Evolutionary conservation across 2,797 vertebrate genomes (phyloP).

Genomic region (Trichosurus vulpecula): DNA sequence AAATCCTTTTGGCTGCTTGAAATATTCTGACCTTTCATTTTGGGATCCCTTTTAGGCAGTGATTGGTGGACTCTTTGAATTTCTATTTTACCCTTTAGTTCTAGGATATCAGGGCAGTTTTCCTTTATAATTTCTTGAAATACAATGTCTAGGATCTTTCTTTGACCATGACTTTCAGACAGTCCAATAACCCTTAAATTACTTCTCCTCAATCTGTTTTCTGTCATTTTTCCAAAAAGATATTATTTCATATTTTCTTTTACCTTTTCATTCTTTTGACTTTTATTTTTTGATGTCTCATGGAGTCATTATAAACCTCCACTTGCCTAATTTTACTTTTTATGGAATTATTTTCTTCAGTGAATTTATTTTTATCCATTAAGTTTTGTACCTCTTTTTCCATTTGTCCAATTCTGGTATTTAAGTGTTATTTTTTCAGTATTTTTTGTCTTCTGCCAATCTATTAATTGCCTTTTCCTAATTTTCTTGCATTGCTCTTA

Average conservation of each 20-base stretch:
- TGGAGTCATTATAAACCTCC: background rate
- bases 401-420: background rate
- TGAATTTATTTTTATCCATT: background rate
- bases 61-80: background rate
- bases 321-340: background rate
- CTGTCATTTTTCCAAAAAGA: background rate
- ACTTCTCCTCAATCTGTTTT: background rate
- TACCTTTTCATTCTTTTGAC: background rate
- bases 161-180: background rate
- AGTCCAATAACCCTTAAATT: background rate
- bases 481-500: background rate
- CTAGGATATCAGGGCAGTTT: background rate
- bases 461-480: background rate
- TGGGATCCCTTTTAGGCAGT: background rate
- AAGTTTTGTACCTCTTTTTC: background rate
- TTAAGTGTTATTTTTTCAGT: background rate
- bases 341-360: background rate
- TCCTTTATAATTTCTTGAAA: background rate
- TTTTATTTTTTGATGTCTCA: background rate
- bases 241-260: background rate
- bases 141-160: background rate
- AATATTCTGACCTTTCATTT: background rate
- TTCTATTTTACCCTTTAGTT: background rate
- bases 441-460: background rate
- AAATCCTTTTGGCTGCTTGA: background rate